Base-by-base conservation (phyloP, 2,797 vertebrate species). In the Rallus crepitans region DNA sequence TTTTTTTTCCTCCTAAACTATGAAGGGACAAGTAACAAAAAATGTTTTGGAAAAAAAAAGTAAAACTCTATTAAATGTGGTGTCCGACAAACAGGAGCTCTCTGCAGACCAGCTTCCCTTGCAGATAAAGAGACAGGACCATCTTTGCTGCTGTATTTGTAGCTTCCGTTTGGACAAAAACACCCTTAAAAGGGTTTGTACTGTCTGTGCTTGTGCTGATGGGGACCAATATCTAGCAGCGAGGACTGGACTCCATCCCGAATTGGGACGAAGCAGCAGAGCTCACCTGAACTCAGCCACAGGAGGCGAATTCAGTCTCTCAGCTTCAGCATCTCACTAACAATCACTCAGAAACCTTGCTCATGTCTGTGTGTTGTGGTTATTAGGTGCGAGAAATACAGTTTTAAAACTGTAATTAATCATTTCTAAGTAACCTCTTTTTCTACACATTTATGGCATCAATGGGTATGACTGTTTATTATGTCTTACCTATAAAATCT, bases 401-500 rank as follows among this genome's bases (percentile, higher is more conserved):
- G 42, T 95, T 97, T 97, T 90, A 80, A 97, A 96, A 94, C 80
- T 90, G 87, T 90, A 97, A 97, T 98, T 97, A 98, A 98, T 98
- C 56, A 98, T 96, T 97, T 88, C 95, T 83, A 90, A 97, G 95
- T 96, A 97, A 98, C 94, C 83, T 84, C 89, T 96, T 86, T 95
- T 94, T 96, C 86, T 87, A 65, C 75, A 73, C 93, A 78, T 96
- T 97, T 97, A 97, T 96, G 92, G 86, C 93, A 97, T 97, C 95
- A 95, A 28, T 89, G 91, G 89, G 61, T 97, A 96, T 95, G 95
- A 96, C 97, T 96, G 91, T 97, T 98, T 97, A 97, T 97, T 97
- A 97, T 95, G 96, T 96, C 95, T 97, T 97, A 95, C 97, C 94
- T 97, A 96, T 97, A 97, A 98, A 98, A 97, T 90, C 96, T 94